Evolutionary conservation across 2,797 vertebrate species (phyloP), one percentile per base, ranked within the genome.

Genomic region (Muscicapa striata): DNA sequence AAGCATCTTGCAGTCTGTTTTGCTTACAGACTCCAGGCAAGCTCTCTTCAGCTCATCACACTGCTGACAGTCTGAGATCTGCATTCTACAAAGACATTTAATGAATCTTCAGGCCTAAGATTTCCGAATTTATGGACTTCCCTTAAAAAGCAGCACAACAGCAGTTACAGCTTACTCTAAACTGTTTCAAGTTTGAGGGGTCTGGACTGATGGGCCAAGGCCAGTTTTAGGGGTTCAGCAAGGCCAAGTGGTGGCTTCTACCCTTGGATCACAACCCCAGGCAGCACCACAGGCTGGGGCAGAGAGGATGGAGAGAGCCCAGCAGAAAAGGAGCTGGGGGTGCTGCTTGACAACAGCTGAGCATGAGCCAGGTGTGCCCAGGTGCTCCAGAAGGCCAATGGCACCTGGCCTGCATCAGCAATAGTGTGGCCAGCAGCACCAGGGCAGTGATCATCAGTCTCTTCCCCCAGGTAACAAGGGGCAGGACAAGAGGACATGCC

Each of bases 171-270:
- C 29, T 84, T 43, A 27, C 24, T 89, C 30, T 16, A 43, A 38
- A 66, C 16, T 22, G 4, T 40, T 83, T 63, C 19, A 58, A 3
- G 29, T 77, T 40, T 59, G 66, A 38, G 32, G 36, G 48, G 27
- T 46, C 2, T 58, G 38, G 38, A 77, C 21, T 7, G 10, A 64
- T 16, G 20, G 43, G 29, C 5, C 23, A 18, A 63, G 27, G 29
- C 14, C 5, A 58, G 3, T 45, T 58, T 43, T 22, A 26, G 16
- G 20, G 12, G 51, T 34, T 63, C 20, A 21, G 22, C 14, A 45
- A 20, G 13, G 16, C 8, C 11, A 63, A 51, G 38, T 13, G 29
- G 2, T 1, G 0, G 20, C 5, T 55, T 30, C 55, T 6, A 6
- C 13, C 21, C 15, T 16, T 16, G 48, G 41, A 3, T 55, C 55